Percentiles rank a stretch among this genome's conserved stretches.
phyloP scores from a whole-genome alignment of 1,140 invertebrate species.

The Megathymus violae region DNA sequence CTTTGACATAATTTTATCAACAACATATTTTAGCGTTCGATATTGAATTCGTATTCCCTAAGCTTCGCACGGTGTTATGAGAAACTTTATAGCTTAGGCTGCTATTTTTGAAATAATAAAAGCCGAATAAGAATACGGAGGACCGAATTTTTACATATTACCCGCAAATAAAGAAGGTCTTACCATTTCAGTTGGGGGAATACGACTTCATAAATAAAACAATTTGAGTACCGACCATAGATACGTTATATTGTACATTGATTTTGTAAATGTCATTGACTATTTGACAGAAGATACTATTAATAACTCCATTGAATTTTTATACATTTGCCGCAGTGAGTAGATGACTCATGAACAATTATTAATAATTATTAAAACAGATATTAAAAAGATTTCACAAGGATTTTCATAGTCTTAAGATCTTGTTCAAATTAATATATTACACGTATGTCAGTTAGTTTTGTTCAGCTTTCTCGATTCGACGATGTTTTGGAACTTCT shows the following conservation, averaged over 20 bases:
- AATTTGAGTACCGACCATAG: neutral
- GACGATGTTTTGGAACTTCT: too few relatives aligned
- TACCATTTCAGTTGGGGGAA: neutral
- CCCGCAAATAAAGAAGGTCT: neutral
- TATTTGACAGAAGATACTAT: too few relatives aligned
- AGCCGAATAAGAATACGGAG: neutral
- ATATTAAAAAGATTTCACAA: too few relatives aligned
- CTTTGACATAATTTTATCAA: neutral
- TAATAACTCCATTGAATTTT: too few relatives aligned
- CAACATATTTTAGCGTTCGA: neutral
- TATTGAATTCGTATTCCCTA: conserved; percentile 2
- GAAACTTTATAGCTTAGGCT: conserved; percentile 1
- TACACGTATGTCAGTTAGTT: too few relatives aligned
- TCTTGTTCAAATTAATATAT: too few relatives aligned
- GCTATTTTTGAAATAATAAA: conserved; percentile 4
- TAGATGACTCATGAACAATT: too few relatives aligned
- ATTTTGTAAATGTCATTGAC: neutral
- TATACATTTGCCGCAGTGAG: too few relatives aligned
- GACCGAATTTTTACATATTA: conserved; percentile 6
- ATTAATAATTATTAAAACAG: too few relatives aligned
- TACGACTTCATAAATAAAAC: neutral
- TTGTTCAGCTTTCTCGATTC: too few relatives aligned
- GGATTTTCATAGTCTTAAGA: too few relatives aligned
- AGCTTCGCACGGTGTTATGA: neutral
- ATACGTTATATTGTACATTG: neutral